These are phyloP conservation scores for Etheostoma perlongum DNA, from an alignment of 2,797 vertebrate genomes.

Conservation along the genomic window DNA sequence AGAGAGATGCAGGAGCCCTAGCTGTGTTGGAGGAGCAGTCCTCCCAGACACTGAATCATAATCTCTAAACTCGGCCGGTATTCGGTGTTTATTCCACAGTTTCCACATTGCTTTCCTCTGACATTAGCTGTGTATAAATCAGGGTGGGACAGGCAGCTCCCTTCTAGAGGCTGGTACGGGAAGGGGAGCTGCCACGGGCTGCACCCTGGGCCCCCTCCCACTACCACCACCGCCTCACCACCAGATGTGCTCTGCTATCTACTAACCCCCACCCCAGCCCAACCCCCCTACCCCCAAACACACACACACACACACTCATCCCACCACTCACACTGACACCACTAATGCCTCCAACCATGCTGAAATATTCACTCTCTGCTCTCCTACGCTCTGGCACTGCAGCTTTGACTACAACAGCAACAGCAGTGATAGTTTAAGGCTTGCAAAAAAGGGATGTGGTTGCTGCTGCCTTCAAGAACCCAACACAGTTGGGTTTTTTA, in stretches of 20 bases:
- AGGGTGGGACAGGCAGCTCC: constrained; percentile 87
- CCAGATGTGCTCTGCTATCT: constrained; percentile 87
- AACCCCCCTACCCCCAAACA: not conserved
- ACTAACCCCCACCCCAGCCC: constrained; percentile 52
- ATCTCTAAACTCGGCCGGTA: constrained; percentile 90
- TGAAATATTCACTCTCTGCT: constrained; percentile 76
- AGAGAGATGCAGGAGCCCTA: constrained; percentile 19
- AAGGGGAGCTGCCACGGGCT: constrained; percentile 88
- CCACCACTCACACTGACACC: constrained; percentile 83
- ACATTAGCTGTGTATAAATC: constrained; percentile 92
- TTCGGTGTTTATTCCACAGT: constrained; percentile 91
- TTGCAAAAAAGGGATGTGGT: constrained; percentile 17
- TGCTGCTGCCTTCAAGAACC: constrained; percentile 21
- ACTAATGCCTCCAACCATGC: constrained; percentile 70
- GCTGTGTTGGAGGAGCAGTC: constrained; percentile 73
- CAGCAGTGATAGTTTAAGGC: constrained; percentile 28
- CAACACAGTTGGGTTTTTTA: not conserved
- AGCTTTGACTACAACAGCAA: constrained; percentile 34
- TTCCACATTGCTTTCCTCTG: constrained; percentile 92
- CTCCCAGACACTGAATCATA: constrained; percentile 91
- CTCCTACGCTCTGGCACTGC: constrained; percentile 46
- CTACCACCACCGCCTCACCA: constrained; percentile 71
- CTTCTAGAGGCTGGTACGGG: constrained; percentile 94
- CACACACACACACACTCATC: constrained; percentile 47
- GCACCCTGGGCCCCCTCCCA: constrained; percentile 84